Evolutionary conservation across 2,888 invertebrate species (phyloP), one percentile per base, ranked within the genome.

Genomic region (Lochmaea crataegi): DNA sequence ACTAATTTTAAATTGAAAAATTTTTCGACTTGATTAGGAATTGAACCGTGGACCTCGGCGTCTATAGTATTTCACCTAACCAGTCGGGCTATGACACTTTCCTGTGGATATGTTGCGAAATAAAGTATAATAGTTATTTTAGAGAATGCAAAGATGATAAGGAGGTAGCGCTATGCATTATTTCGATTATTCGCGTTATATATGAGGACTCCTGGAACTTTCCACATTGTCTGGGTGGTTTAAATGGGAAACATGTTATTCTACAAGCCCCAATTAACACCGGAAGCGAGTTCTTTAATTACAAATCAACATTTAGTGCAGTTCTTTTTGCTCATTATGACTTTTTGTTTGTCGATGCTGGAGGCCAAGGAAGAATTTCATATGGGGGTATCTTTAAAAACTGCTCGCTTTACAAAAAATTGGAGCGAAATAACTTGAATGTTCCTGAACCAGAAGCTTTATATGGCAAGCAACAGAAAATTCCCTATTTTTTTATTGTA

Each of bases 271-370:
- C 84, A 57, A 41, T 72, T 22, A 73, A 81, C 53, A 78, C 75
- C 66, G 82, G 82, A 66, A 80, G 78, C 26, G 79, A 82, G 68
- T 77, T 79, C 75, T 82, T 73, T 64, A 82, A 83, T 66, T 85
- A 84, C 71, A 85, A 85, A 80, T 70, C 53, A 0, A 74, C 74
- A 75, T 82, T 82, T 72, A 84, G 83, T 72, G 80, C 84, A 48
- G 84, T 87, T 9, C 76, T 87, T 65, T 78, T 85, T 67, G 85
- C 83, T 38, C 63, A 86, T 73, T 86, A 85, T 74, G 82, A 82
- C 11, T 84, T 85, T 42, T 73, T 81, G 12, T 82, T 77, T 74
- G 82, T 85, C 11, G 81, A 84, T 77, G 78, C 82, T 58, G 85
- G 85, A 14, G 75, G 78, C 22, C 82, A 83, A 75, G 83, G 84